These are phyloP conservation scores for Chymomyza fuscimana DNA, from an alignment of 2,888 invertebrate species.

Conservation along the genomic window DNA sequence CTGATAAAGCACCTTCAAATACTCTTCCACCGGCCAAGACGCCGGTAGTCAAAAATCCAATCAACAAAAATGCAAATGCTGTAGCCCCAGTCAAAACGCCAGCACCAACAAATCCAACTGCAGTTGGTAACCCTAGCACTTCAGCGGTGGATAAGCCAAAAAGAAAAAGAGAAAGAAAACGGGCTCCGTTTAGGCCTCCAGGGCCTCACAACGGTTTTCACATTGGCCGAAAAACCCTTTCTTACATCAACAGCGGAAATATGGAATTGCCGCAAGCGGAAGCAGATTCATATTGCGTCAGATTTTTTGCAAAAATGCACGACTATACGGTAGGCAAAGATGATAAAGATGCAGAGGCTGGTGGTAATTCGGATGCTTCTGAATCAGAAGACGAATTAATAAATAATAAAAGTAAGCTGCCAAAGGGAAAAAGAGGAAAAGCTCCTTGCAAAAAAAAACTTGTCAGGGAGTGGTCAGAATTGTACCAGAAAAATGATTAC, in stretches of 20 bases:
- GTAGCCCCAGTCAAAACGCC: no score
- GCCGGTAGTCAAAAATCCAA: no score
- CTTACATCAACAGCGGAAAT: constrained; percentile 30
- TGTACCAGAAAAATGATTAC: constrained; percentile 37
- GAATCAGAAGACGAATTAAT: constrained; percentile 32
- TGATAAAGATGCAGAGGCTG: constrained; percentile 15
- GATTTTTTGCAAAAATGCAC: constrained; percentile 49
- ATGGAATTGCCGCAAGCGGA: constrained; percentile 42
- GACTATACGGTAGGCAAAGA: constrained; percentile 38
- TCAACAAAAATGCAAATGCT: no score
- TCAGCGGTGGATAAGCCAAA: no score
- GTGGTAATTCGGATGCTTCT: constrained; percentile 7
- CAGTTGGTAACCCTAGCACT: no score
- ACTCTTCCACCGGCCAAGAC: no score
- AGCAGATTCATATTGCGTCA: constrained; percentile 46
- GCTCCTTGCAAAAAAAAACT: constrained; percentile 28
- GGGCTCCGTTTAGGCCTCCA: neutral
- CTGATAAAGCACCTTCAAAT: no score
- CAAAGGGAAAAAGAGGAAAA: constrained; percentile 14
- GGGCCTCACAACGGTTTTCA: constrained; percentile 20
- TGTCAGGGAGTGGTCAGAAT: constrained; percentile 28
- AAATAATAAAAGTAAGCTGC: constrained; percentile 8
- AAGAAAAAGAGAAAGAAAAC: no score
- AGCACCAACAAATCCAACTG: no score
- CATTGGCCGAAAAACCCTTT: constrained; percentile 41